Percentiles rank a stretch among this genome's conserved stretches.
Evolutionary conservation across 2,797 vertebrate genomes (phyloP).

Genomic region (Karalla daura): DNA sequence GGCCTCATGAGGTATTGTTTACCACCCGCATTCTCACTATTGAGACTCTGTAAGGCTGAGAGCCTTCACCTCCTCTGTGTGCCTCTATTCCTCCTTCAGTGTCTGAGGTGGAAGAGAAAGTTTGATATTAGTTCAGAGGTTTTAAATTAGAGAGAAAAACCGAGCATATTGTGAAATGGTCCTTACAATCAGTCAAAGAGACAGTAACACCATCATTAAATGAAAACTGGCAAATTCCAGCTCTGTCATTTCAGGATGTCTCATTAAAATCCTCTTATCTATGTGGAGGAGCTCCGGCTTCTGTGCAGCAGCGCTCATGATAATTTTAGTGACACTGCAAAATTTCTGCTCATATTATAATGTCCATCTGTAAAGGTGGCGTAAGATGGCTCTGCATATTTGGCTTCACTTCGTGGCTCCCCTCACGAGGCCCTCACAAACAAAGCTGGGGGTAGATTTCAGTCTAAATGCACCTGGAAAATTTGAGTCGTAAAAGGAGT

Average conservation of each 20-base stretch:
- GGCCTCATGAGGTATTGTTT: constrained; percentile 16
- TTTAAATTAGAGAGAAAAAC: constrained; percentile 49
- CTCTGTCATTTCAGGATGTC: constrained; percentile 56
- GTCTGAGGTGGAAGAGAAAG: constrained; percentile 42
- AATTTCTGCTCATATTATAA: constrained; percentile 38
- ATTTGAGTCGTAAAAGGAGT: background rate
- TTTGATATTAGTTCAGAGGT: constrained; percentile 63
- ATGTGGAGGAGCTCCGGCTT: constrained; percentile 48
- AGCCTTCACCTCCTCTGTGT: background rate
- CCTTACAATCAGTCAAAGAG: constrained; percentile 65
- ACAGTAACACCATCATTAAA: constrained; percentile 57
- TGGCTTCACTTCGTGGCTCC: background rate
- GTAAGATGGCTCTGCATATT: constrained; percentile 19
- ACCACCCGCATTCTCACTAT: constrained; percentile 3
- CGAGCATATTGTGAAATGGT: constrained; percentile 54
- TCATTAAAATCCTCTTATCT: constrained; percentile 78
- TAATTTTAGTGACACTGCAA: constrained; percentile 60
- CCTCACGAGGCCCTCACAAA: background rate
- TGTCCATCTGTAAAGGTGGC: constrained; percentile 49
- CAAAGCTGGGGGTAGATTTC: background rate
- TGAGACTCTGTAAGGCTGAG: constrained; percentile 23
- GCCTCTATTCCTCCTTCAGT: constrained; percentile 1
- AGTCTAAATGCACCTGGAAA: background rate
- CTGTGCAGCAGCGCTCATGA: constrained; percentile 49
- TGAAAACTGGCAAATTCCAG: constrained; percentile 43